Evolutionary conservation across 2,797 vertebrate species (phyloP).

Genomic region (Silurus lanzhouensis): DNA sequence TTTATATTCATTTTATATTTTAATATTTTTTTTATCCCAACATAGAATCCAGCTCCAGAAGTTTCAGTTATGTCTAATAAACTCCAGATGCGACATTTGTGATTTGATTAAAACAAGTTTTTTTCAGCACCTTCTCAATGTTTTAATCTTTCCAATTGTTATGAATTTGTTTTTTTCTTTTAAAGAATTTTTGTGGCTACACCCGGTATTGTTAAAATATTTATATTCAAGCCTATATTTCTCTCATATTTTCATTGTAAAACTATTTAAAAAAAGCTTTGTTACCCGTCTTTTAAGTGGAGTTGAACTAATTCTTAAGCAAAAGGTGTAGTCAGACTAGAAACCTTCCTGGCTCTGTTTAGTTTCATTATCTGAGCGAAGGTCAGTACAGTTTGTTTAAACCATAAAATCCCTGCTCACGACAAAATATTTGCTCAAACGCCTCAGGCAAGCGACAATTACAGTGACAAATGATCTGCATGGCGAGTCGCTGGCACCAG

Average conservation of each 20-base stretch:
- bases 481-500: conserved; percentile 56
- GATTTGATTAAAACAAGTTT: not conserved
- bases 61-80: not conserved
- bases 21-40: not conserved
- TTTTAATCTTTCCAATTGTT: not conserved
- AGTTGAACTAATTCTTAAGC: not conserved
- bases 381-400: conserved; percentile 43
- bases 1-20: too few relatives aligned
- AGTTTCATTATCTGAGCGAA: conserved; percentile 9
- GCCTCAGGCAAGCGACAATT: conserved; percentile 69
- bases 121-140: not conserved
- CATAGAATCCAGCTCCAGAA: not conserved
- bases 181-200: not conserved
- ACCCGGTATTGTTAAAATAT: not conserved
- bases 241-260: not conserved
- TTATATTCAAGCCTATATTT: too few relatives aligned
- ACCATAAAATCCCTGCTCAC: conserved; percentile 35
- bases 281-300: not conserved
- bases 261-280: not conserved
- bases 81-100: not conserved
- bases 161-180: not conserved
- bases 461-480: conserved; percentile 71
- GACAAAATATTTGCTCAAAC: conserved; percentile 45
- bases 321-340: not conserved
- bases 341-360: conserved; percentile 1